These are phyloP conservation scores for Acrocephalus scirpaceus DNA, from an alignment of 2,797 vertebrate species.

Conservation along the genomic window DNA sequence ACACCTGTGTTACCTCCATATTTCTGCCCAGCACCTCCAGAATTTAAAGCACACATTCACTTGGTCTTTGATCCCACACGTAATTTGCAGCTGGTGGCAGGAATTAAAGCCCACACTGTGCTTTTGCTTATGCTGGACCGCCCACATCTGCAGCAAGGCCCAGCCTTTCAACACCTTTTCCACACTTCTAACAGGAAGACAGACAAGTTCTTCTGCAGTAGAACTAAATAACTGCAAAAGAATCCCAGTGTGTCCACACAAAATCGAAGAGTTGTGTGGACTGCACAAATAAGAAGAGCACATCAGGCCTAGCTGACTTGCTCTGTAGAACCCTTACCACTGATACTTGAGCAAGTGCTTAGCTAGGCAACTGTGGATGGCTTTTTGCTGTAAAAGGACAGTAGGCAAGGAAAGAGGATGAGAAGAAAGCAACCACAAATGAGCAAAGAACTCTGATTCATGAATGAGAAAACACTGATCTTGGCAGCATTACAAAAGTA, in stretches of 20 bases:
- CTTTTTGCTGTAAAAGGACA: conserved; percentile 37
- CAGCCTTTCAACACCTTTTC: conserved; percentile 25
- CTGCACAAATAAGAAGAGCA: not conserved
- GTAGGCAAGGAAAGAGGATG: conserved; percentile 51
- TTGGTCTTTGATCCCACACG: not conserved
- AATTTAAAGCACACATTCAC: not conserved
- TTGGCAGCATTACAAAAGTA: conserved; percentile 74
- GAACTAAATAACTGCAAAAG: not conserved
- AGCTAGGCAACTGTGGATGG: conserved; percentile 24
- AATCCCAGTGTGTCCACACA: fast-evolving
- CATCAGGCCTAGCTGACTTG: not conserved
- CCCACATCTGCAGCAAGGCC: not conserved
- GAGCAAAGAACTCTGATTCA: conserved; percentile 72
- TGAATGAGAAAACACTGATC: conserved; percentile 70
- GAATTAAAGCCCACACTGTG: not conserved
- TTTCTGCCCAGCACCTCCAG: not conserved
- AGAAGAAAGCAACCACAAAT: conserved; percentile 74
- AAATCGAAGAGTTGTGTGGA: not conserved
- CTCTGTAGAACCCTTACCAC: not conserved
- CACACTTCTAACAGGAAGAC: not conserved
- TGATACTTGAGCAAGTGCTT: conserved; percentile 24
- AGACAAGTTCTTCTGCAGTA: not conserved
- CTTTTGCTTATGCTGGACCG: not conserved
- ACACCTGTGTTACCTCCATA: not conserved
- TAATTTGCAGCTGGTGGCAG: not conserved